These are phyloP conservation scores for Drosophila parthenogenetica DNA, from an alignment of 2,888 invertebrate genomes.

Conservation along the genomic window DNA sequence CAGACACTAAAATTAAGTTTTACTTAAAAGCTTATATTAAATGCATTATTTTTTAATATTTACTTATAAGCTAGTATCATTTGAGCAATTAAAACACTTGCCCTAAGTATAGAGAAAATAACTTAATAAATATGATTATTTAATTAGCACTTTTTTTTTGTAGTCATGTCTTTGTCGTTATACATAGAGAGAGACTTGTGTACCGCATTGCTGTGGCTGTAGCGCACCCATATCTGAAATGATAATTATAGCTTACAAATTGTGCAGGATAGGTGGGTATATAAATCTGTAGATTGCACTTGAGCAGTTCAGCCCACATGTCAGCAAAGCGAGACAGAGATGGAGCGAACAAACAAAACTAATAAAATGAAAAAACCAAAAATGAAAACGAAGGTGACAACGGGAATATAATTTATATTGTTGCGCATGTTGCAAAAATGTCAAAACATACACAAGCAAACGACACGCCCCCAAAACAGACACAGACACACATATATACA, in stretches of 20 bases:
- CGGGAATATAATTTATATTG: conserved; percentile 76
- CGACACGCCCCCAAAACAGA: conserved; percentile 63
- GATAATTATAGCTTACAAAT: conserved; percentile 66
- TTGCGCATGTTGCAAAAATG: conserved; percentile 74
- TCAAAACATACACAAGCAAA: conserved; percentile 59
- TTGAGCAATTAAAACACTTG: neutral
- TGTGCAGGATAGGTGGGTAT: conserved; percentile 61
- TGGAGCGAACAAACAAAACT: conserved; percentile 12
- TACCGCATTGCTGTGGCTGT: conserved; percentile 28
- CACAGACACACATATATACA: conserved; percentile 15
- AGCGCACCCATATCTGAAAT: conserved; percentile 58
- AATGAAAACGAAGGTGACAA: conserved; percentile 73
- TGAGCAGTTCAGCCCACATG: conserved; percentile 72
- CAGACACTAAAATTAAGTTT: neutral
- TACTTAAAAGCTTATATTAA: neutral
- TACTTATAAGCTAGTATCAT: neutral
- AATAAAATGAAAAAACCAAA: conserved; percentile 15
- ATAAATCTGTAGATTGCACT: conserved; percentile 72
- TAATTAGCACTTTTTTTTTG: conserved; percentile 49
- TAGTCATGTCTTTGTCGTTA: neutral
- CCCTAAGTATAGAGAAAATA: conserved; percentile 21
- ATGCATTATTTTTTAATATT: neutral
- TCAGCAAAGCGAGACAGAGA: conserved; percentile 26
- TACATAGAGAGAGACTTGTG: conserved; percentile 13
- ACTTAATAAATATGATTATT: conserved; percentile 41